phyloP scores from a whole-genome alignment of 2,888 invertebrate species.

The Noctuana brunneofusca region DNA sequence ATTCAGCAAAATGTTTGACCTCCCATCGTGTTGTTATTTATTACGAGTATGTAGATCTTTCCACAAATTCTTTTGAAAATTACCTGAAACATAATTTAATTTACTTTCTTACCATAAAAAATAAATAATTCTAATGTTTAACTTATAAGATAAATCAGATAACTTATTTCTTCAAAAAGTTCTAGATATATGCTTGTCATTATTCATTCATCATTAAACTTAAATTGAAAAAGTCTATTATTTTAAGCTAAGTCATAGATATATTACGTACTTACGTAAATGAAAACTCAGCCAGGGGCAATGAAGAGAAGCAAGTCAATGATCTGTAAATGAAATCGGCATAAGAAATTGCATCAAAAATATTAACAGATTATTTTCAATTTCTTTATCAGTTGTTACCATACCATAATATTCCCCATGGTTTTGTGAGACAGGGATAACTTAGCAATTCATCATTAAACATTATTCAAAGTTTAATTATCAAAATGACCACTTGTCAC shows the following conservation, averaged over 20 bases:
- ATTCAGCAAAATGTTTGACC: too few species aligned
- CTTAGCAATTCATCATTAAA: slow-evolving; percentile 56
- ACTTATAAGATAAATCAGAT: slow-evolving; percentile 43
- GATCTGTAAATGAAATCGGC: background rate
- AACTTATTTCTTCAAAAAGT: slow-evolving; percentile 52
- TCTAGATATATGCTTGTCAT: slow-evolving; percentile 42
- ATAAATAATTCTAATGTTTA: background rate
- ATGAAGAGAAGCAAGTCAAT: background rate
- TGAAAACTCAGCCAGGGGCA: too few species aligned
- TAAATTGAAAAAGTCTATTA: too few species aligned
- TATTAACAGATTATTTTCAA: background rate
- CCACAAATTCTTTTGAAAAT: background rate
- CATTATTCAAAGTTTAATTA: background rate
- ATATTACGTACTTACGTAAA: too few species aligned
- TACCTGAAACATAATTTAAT: slow-evolving; percentile 5
- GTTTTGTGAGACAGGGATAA: slow-evolving; percentile 64
- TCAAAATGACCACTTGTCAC: too few species aligned
- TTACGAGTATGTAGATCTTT: too few species aligned
- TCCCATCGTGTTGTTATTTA: too few species aligned
- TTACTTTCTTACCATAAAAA: background rate
- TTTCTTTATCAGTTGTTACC: slow-evolving; percentile 51
- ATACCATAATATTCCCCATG: slow-evolving; percentile 62
- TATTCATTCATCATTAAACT: slow-evolving; percentile 48
- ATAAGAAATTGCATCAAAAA: background rate
- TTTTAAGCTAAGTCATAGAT: too few species aligned